Evolutionary conservation across 1,140 invertebrate genomes (phyloP), one percentile per base, ranked within the genome.

Genomic region (Dreissena polymorpha): DNA sequence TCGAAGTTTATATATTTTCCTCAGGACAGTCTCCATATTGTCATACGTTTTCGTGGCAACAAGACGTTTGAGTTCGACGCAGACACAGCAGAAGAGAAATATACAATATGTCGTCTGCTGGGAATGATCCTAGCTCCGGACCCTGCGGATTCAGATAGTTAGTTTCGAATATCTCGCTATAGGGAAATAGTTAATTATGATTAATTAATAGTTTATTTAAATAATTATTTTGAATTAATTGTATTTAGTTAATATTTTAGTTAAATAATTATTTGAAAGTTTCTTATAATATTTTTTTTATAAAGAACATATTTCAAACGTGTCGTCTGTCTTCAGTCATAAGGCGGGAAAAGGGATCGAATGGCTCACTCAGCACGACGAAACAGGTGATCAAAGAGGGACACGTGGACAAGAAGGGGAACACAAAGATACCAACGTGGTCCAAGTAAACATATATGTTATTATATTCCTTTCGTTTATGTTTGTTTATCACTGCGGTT

Each of bases 351-450:
- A 60, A 67, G 72, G 14, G 16, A 53, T 21, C 23, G 8, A 6
- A 39, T 39, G 39, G n/a, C 10, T 10, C n/a, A 29, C 63, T 83
- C 0, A 57, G 80, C 29, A 70, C 81, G n/a, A 69, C 27, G 67
- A 75, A 71, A 68, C 72, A 83, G 27, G 72, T 88, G 25, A 83
- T 89, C 65, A 88, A 87, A 67, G 88, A 89, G 13, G 88, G 84
- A 14, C 10, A 87, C 8, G 68, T 89, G 69, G 88, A 89, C 51
- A 89, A 89, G 76, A 89, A 89, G 55, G 88, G 88, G 14, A 86
- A 87, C 70, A 89, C 86, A 18, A 86, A 87, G 49, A 88, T 89
- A 70, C 87, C 88, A 2, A 87, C 85, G 18, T 89, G 88, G 88
- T 88, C 83, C 84, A 86, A 83, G 87, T 83, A 65, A 65, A 50